These are phyloP conservation scores for Danio tinwini DNA, from an alignment of 2,797 vertebrate genomes.

Conservation along the genomic window DNA sequence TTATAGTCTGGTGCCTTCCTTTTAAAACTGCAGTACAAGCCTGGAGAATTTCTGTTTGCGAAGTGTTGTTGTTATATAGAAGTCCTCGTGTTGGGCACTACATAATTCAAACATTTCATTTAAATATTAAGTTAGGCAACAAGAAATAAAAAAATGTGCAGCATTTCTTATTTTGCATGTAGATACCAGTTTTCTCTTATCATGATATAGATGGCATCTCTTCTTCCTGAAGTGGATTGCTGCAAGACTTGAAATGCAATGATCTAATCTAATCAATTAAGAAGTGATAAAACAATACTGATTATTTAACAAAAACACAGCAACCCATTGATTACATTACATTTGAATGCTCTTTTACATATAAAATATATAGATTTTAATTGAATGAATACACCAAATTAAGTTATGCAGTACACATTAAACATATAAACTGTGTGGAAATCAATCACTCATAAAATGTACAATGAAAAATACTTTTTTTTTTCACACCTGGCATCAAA, in stretches of 20 bases:
- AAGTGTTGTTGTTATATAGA: background rate
- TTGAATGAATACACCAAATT: background rate
- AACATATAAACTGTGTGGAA: background rate
- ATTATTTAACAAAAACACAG: background rate
- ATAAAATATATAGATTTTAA: background rate
- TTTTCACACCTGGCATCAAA: no score
- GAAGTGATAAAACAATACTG: background rate
- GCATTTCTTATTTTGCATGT: background rate
- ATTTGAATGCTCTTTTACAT: background rate
- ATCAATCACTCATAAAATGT: background rate
- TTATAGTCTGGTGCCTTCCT: constrained; percentile 7
- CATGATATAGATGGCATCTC: constrained; percentile 2
- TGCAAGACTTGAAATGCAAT: background rate
- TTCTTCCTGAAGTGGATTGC: constrained; percentile 23
- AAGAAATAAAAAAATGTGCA: background rate
- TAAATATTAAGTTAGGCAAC: background rate
- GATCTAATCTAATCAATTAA: background rate
- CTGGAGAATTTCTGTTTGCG: background rate
- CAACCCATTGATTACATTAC: background rate
- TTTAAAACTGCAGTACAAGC: constrained; percentile 9
- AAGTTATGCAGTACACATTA: background rate
- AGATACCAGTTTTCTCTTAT: constrained; percentile 43
- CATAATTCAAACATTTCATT: background rate
- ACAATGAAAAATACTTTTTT: background rate
- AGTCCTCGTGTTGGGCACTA: background rate